Conservation (phyloP, 2,888 invertebrate species). For the Heteropelma amictum region DNA sequence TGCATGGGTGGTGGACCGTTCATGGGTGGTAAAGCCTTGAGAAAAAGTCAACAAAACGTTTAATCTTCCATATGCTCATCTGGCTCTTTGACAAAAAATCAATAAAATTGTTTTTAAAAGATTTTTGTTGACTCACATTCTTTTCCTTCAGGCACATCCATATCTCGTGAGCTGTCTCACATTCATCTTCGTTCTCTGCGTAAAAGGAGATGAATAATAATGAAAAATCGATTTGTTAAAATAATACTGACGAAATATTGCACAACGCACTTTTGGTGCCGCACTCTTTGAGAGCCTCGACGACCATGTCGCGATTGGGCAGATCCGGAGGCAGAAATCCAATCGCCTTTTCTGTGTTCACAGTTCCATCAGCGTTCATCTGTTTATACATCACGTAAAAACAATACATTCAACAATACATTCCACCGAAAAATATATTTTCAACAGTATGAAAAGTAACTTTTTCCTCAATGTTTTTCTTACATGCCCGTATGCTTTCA, state of each 20-base stretch:
- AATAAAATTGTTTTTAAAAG: too few relatives aligned
- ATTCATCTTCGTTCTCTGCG: conserved; percentile 53
- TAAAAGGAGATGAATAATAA: not conserved
- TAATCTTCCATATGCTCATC: too few relatives aligned
- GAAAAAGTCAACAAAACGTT: too few relatives aligned
- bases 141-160: conserved; percentile 43
- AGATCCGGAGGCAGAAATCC: conserved; percentile 15
- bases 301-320: conserved; percentile 32
- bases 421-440: not conserved
- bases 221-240: not conserved
- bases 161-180: conserved; percentile 49
- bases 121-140: conserved; percentile 31
- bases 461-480: not conserved
- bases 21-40: too few relatives aligned
- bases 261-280: conserved; percentile 39
- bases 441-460: not conserved
- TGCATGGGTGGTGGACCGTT: too few relatives aligned
- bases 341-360: conserved; percentile 34
- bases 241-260: too few relatives aligned
- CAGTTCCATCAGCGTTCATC: conserved; percentile 51
- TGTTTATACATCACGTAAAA: not conserved
- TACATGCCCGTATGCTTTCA: conserved; percentile 47
- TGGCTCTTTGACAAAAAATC: too few relatives aligned
- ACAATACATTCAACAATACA: not conserved
- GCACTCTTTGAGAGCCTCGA: conserved; percentile 36